Conservation (phyloP, 23 tunicate genomes). For the Ciona savignyi region DNA sequence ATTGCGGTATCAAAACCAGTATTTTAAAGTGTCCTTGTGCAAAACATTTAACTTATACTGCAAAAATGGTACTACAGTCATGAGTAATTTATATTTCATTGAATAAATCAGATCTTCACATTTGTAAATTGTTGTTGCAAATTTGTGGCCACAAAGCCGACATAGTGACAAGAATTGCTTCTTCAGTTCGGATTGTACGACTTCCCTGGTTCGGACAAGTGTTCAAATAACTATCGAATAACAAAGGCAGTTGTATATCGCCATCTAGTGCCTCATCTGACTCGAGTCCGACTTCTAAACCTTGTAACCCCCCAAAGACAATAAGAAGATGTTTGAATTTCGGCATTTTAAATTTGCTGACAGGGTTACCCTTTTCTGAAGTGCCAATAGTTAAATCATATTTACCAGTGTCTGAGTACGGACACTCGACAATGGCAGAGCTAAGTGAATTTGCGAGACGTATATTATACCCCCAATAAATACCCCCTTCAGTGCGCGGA, state of each 20-base stretch:
- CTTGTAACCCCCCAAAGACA: conserved; percentile 90
- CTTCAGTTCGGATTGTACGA: conserved; percentile 94
- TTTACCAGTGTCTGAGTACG: conserved; percentile 47
- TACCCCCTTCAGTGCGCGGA: conserved; percentile 50
- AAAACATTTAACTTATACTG: no score
- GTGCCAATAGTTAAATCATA: conserved; percentile 93
- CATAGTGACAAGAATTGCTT: conserved; percentile 79
- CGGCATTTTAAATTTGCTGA: conserved; percentile 37
- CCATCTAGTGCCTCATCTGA: conserved; percentile 60
- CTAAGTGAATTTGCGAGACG: conserved; percentile 67
- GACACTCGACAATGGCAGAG: conserved; percentile 52
- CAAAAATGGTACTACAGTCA: no score
- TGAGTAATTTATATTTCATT: not conserved
- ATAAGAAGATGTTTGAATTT: conserved; percentile 66
- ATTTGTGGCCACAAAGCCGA: conserved; percentile 63
- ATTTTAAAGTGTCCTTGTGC: not conserved
- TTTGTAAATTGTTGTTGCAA: no score
- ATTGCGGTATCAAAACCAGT: not conserved
- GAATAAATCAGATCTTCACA: not conserved
- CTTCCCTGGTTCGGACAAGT: conserved; percentile 96
- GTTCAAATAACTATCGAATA: conserved; percentile 83
- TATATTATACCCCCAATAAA: conserved; percentile 94
- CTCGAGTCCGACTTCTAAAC: conserved; percentile 63
- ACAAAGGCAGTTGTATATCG: conserved; percentile 35
- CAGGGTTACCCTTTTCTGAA: conserved; percentile 76